These are phyloP conservation scores for Peromyscus polionotus DNA, from an alignment of 2,113 vertebrate species.

Conservation along the genomic window DNA sequence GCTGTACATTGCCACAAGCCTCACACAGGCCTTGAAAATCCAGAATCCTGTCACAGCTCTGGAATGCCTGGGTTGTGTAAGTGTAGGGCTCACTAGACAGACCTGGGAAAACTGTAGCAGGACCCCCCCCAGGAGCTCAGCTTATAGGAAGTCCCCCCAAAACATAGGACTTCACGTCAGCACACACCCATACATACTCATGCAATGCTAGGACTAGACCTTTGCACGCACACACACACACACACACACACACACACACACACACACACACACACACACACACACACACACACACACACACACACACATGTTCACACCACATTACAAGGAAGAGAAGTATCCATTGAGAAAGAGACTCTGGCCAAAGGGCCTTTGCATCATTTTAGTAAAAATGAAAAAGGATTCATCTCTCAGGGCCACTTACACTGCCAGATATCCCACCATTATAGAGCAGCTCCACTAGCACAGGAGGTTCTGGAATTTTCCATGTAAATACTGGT, in stretches of 20 bases:
- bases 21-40: neutral
- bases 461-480: neutral
- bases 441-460: neutral
- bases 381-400: neutral
- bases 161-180: neutral
- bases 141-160: too few species aligned
- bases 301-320: neutral
- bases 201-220: neutral
- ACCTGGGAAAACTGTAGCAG: neutral
- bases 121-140: neutral
- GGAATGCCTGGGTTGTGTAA: neutral
- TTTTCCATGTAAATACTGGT: neutral
- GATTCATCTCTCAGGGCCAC: neutral
- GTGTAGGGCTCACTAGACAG: neutral
- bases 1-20: neutral
- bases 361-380: neutral
- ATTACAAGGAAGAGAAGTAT: neutral
- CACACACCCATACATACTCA: neutral
- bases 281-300: too few species aligned
- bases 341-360: rapidly evolving
- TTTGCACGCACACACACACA: neutral
- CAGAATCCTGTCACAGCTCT: neutral
- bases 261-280: too few species aligned
- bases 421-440: neutral
- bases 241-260: neutral